Percentiles rank a stretch among this genome's conserved stretches.
Conservation (phyloP, 2,797 vertebrate genomes). For the Poeciliopsis turneri region DNA sequence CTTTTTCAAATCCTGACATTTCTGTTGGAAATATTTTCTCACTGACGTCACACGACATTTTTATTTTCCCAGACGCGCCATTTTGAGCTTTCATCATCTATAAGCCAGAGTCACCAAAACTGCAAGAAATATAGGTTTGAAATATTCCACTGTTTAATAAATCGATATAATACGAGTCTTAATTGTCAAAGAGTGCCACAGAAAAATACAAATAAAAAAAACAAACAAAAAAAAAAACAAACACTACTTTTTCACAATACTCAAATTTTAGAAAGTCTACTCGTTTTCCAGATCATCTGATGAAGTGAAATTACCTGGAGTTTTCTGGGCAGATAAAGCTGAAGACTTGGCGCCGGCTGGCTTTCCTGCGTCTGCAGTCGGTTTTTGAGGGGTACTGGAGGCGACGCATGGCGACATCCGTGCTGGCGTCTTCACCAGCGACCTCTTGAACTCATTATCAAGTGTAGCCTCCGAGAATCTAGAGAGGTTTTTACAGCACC, state of each 20-base stretch:
- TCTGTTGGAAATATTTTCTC: neutral
- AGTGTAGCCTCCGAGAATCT: constrained; percentile 90
- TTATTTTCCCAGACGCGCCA: neutral
- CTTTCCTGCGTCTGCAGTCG: constrained; percentile 36
- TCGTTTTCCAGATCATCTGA: neutral
- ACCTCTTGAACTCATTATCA: constrained; percentile 89
- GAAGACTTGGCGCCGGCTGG: constrained; percentile 40
- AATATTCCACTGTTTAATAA: neutral
- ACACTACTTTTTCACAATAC: neutral
- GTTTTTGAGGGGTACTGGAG: constrained; percentile 68
- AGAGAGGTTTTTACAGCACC: neutral
- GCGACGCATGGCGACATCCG: constrained; percentile 80
- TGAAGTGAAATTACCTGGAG: constrained; percentile 57
- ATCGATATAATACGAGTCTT: neutral
- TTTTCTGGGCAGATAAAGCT: constrained; percentile 65
- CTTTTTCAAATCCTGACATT: neutral
- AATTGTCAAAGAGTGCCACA: neutral
- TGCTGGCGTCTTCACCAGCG: constrained; percentile 89
- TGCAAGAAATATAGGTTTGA: neutral
- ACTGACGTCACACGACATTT: neutral
- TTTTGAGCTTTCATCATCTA: neutral
- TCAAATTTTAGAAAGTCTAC: neutral
- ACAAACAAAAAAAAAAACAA: no score
- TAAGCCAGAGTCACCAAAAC: neutral
- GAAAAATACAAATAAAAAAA: no score